phyloP scores from a whole-genome alignment of 2,113 vertebrate genomes.

The Tamias sibiricus region DNA sequence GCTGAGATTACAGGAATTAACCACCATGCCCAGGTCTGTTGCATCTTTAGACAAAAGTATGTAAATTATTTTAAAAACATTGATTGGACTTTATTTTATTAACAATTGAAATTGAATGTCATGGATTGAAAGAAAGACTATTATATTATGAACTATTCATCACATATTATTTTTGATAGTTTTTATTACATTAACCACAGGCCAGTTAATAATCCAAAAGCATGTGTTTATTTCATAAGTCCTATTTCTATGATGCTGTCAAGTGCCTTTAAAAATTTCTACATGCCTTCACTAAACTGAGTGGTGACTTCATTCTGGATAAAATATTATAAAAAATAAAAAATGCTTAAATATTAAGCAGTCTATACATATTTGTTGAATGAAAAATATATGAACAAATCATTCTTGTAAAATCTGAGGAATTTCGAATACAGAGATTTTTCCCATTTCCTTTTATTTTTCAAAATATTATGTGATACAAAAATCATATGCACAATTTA shows the following conservation, averaged over 20 bases:
- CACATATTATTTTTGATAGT: constrained; percentile 16
- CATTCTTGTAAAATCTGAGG: neutral
- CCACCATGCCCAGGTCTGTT: no score
- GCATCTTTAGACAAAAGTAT: neutral
- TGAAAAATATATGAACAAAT: constrained; percentile 29
- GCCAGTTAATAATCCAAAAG: neutral
- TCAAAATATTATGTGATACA: constrained; percentile 68
- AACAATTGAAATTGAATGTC: neutral
- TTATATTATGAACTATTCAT: neutral
- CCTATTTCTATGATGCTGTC: neutral
- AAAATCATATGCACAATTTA: constrained; percentile 70
- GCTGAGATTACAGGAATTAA: no score
- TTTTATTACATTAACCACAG: neutral
- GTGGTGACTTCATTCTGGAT: neutral
- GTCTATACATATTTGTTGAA: neutral
- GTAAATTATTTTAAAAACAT: neutral
- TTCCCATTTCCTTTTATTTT: constrained; percentile 53
- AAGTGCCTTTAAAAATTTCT: neutral
- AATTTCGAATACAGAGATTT: neutral
- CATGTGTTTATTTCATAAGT: neutral
- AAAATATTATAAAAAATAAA: neutral
- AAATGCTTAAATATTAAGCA: neutral
- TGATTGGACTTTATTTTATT: neutral
- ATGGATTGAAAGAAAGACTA: neutral
- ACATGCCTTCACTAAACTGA: neutral